phyloP scores from a whole-genome alignment of 2,888 invertebrate genomes.

The Rhyacophila evoluta region DNA sequence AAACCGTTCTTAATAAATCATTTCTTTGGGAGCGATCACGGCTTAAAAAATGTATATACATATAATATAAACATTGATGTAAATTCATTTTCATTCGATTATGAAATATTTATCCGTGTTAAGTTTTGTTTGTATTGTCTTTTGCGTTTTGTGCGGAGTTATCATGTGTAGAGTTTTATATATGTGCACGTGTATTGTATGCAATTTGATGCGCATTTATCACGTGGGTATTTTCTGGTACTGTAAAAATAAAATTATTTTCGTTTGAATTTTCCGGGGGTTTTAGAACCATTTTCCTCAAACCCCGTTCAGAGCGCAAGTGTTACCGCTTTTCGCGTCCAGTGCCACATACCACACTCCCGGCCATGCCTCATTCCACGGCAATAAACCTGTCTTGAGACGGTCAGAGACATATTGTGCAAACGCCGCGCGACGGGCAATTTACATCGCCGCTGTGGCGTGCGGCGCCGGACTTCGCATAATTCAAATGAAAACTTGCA shows the following conservation, averaged over 20 bases:
- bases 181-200: too few species aligned
- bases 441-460: conserved; percentile 42
- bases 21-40: too few species aligned
- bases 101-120: too few species aligned
- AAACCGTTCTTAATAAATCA: too few species aligned
- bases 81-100: too few species aligned
- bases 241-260: too few species aligned
- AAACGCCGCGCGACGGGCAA: conserved; percentile 18
- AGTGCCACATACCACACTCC: conserved; percentile 38
- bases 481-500: conserved; percentile 9
- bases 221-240: too few species aligned
- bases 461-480: conserved; percentile 10
- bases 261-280: neutral
- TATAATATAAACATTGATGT: too few species aligned
- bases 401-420: conserved; percentile 52
- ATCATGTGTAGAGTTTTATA: too few species aligned
- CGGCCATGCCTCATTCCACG: conserved; percentile 53
- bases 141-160: too few species aligned
- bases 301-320: neutral
- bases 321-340: conserved; percentile 29
- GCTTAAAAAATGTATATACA: too few species aligned
- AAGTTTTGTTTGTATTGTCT: too few species aligned
- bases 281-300: neutral
- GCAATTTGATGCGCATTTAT: neutral
- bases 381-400: conserved; percentile 59